Evolutionary conservation across 2,797 vertebrate species (phyloP).

Genomic region (Sternarchorhynchus goeldii): DNA sequence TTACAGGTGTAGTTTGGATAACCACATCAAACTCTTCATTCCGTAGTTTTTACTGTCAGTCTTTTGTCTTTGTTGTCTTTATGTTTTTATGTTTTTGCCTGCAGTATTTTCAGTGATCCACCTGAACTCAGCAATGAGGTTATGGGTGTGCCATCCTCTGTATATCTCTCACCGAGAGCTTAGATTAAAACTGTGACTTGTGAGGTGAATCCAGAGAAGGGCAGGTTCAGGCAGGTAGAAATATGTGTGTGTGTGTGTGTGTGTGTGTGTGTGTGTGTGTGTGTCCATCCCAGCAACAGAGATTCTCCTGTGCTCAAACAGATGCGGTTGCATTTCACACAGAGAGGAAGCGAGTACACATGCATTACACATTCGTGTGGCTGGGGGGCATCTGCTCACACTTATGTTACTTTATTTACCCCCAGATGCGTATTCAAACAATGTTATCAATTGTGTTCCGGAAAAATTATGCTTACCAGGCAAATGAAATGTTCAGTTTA

Average conservation of each 20-base stretch:
- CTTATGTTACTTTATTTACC: too few relatives aligned
- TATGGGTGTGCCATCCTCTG: background rate
- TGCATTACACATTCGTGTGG: background rate
- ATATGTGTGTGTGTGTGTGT: background rate
- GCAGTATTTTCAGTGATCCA: background rate
- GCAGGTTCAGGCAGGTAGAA: constrained; percentile 32
- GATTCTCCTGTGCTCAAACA: background rate
- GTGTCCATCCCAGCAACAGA: background rate
- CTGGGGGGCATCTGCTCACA: too few relatives aligned
- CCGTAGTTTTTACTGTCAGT: too few relatives aligned
- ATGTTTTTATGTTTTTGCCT: background rate
- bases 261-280: too few relatives aligned
- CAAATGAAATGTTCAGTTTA: too few relatives aligned
- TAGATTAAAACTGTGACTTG: too few relatives aligned
- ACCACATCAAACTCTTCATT: too few relatives aligned
- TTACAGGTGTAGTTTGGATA: too few relatives aligned
- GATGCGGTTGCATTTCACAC: background rate
- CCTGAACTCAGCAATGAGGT: background rate
- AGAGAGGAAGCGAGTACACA: background rate
- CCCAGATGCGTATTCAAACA: too few relatives aligned
- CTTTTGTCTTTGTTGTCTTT: background rate
- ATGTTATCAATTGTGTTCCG: too few relatives aligned
- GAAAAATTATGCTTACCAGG: too few relatives aligned
- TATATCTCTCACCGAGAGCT: background rate
- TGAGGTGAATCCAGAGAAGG: background rate